These are phyloP conservation scores for Creontiades dilutus DNA, from an alignment of 2,888 invertebrate genomes.

Conservation along the genomic window DNA sequence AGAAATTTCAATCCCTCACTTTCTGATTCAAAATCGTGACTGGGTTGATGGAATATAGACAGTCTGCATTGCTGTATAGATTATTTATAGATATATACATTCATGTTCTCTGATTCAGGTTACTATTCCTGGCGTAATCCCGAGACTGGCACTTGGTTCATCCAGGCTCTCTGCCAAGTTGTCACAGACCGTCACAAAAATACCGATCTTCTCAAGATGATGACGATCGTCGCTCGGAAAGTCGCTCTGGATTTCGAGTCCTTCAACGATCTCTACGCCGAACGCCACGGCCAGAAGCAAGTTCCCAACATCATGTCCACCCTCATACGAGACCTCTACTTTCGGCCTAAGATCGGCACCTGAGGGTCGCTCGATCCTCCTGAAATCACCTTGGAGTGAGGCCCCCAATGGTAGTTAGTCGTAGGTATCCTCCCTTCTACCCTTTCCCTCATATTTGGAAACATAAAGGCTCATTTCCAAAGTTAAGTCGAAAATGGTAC, in stretches of 20 bases:
- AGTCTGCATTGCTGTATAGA: no score
- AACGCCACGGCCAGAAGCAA: constrained; percentile 82
- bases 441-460: no score
- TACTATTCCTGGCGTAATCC: constrained; percentile 85
- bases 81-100: neutral
- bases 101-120: constrained; percentile 78
- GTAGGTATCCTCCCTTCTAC: no score
- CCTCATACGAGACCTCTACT: constrained; percentile 82
- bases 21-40: no score
- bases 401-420: no score
- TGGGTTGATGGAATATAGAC: no score
- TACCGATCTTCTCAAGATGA: constrained; percentile 83
- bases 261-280: constrained; percentile 78
- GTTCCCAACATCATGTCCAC: constrained; percentile 85
- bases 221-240: constrained; percentile 83
- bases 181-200: constrained; percentile 79
- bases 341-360: constrained; percentile 77
- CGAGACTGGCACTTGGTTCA: constrained; percentile 86
- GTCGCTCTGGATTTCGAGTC: constrained; percentile 85
- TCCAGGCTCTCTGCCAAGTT: constrained; percentile 84
- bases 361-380: constrained; percentile 38
- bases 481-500: no score
- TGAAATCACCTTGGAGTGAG: neutral
- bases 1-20: no score
- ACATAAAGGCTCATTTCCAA: no score